A percentile compares a stretch with the other conserved stretches of the same genome.
Evolutionary conservation across 2,888 invertebrate genomes (phyloP).

Genomic region (Ditula angustiorana): DNA sequence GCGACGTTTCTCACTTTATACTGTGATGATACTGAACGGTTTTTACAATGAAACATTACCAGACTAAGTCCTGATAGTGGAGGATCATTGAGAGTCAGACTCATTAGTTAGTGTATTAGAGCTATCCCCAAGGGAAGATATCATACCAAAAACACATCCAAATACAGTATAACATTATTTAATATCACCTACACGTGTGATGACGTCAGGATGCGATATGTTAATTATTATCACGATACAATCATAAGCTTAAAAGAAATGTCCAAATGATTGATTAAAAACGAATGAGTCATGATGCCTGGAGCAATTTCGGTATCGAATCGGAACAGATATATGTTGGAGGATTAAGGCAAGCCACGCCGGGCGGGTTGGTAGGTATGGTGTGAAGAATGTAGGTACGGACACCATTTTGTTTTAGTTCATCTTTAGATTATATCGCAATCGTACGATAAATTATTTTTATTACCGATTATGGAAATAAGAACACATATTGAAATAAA

Average conservation of each 20-base stretch:
- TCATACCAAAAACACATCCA: neutral
- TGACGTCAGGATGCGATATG: neutral
- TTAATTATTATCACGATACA: neutral
- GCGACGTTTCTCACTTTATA: no score
- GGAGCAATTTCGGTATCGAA: neutral
- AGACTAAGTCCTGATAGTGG: neutral
- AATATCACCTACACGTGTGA: neutral
- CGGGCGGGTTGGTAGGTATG: neutral
- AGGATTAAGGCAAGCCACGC: neutral
- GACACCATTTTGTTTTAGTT: neutral
- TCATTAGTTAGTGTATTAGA: neutral
- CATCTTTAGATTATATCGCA: neutral
- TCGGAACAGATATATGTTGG: neutral
- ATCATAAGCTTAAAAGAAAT: slow-evolving; percentile 9
- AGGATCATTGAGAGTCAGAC: neutral
- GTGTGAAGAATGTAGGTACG: neutral
- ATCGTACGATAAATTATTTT: neutral
- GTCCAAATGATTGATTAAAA: slow-evolving; percentile 21
- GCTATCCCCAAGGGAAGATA: neutral
- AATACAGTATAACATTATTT: neutral
- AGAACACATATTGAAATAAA: no score
- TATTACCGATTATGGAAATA: neutral
- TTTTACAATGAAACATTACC: no score
- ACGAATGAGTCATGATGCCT: neutral
- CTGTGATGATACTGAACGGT: no score